Evolutionary conservation across 1,140 invertebrate genomes (phyloP).

Genomic region (Calliphora vicina): DNA sequence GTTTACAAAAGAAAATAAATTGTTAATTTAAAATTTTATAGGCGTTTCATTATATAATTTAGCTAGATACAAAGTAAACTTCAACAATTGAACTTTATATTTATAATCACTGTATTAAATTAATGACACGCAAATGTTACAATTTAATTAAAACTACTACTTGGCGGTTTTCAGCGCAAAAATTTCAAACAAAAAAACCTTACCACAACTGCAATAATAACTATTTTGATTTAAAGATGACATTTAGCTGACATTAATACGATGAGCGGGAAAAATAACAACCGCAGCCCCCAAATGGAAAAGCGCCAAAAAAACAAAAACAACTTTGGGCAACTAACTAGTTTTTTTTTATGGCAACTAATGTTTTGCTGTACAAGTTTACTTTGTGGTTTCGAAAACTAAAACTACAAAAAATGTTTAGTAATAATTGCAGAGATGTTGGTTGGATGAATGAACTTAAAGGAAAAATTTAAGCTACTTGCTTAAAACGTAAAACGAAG

Average conservation of each 20-base stretch:
- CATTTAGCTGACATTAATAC: conserved; percentile 33
- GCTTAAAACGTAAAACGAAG: not conserved
- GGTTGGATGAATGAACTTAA: not conserved
- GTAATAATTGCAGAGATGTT: not conserved
- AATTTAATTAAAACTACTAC: not conserved
- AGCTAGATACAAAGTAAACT: not conserved
- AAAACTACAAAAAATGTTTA: not conserved
- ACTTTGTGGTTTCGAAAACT: not conserved
- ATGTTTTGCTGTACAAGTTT: not conserved
- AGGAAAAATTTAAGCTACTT: not conserved
- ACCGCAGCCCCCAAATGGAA: not conserved
- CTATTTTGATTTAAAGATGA: conserved; percentile 28
- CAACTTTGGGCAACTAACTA: not conserved
- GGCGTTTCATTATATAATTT: too few species aligned
- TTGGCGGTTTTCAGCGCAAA: not conserved
- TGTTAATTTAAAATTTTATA: not conserved
- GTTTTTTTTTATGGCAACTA: not conserved
- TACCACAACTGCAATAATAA: not conserved
- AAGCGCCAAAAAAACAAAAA: not conserved
- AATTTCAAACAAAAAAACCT: not conserved
- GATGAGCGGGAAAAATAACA: conserved; percentile 15
- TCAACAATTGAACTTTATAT: conserved; percentile 5
- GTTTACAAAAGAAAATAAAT: not conserved
- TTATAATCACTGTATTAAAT: not conserved
- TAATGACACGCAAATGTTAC: conserved; percentile 9